Conservation (phyloP, 2,888 invertebrate species). For the Laspeyria flexula region DNA sequence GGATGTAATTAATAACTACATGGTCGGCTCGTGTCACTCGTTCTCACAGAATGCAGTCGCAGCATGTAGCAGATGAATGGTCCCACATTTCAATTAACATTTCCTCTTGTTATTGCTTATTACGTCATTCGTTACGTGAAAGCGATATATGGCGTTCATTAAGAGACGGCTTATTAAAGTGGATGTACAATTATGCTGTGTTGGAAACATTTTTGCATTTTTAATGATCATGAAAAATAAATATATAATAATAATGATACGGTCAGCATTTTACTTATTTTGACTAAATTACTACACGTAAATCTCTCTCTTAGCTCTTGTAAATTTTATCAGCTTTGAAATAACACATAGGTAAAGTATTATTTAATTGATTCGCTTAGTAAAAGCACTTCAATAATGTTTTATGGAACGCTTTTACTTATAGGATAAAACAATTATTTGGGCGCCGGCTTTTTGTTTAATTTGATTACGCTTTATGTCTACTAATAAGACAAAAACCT, state of each 20-base stretch:
- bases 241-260: no score
- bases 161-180: not conserved
- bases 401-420: not conserved
- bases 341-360: no score
- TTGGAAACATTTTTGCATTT: not conserved
- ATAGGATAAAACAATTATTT: not conserved
- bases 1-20: conserved; percentile 42
- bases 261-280: no score
- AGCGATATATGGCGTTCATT: conserved; percentile 10
- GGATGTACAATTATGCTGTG: not conserved
- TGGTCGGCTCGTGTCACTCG: conserved; percentile 6
- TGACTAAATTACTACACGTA: no score
- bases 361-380: no score
- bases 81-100: conserved; percentile 31
- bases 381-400: no score
- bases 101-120: conserved; percentile 34
- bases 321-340: no score
- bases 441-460: not conserved
- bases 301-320: no score
- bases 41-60: conserved; percentile 22
- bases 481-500: not conserved
- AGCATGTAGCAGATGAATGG: conserved; percentile 28
- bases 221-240: no score
- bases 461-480: not conserved
- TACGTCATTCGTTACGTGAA: conserved; percentile 17